phyloP scores from a whole-genome alignment of 2,888 invertebrate genomes.

The Perizoma affinitatum region DNA sequence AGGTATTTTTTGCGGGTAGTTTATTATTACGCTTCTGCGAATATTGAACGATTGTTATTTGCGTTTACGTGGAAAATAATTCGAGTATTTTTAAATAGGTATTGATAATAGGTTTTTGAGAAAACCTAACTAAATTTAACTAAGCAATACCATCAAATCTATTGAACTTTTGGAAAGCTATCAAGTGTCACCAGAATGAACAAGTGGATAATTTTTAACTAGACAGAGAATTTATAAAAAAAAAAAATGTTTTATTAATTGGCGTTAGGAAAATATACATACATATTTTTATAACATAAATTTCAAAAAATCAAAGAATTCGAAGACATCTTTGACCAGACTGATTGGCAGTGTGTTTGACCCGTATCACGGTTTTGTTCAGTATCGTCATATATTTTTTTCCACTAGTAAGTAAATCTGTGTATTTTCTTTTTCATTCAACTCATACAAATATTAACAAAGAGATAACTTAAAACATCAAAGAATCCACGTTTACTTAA shows the following conservation, averaged over 20 bases:
- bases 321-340: neutral
- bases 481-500: constrained; percentile 27
- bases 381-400: neutral
- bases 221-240: too few species aligned
- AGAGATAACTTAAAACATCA: constrained; percentile 26
- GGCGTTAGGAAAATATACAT: too few species aligned
- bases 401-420: constrained; percentile 10
- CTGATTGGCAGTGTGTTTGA: neutral
- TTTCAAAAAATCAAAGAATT: too few species aligned
- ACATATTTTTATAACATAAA: too few species aligned
- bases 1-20: constrained; percentile 57
- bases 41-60: constrained; percentile 52
- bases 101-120: neutral
- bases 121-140: neutral
- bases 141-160: too few species aligned
- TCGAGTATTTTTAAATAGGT: constrained; percentile 2
- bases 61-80: constrained; percentile 44
- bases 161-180: too few species aligned
- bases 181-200: too few species aligned
- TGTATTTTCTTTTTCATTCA: neutral
- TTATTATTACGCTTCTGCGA: constrained; percentile 70
- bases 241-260: too few species aligned
- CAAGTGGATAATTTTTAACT: too few species aligned
- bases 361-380: neutral
- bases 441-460: constrained; percentile 5